A percentile compares a stretch with the other conserved stretches of the same genome.
These are phyloP conservation scores for Chrysopa pallens DNA, from an alignment of 1,140 invertebrate species.

Conservation along the genomic window DNA sequence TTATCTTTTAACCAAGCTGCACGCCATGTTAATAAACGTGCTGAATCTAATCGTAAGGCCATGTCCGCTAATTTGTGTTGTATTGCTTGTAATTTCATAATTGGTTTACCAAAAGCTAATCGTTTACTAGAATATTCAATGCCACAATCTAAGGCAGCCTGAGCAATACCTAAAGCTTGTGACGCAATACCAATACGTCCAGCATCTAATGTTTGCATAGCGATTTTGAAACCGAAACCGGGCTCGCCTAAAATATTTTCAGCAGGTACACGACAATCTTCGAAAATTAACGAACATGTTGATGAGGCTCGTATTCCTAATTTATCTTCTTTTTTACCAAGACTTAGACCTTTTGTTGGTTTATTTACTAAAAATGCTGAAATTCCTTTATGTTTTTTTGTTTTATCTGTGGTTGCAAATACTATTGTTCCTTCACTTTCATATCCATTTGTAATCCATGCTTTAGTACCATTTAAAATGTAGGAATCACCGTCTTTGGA, in stretches of 20 bases:
- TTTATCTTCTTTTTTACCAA: constrained; percentile 52
- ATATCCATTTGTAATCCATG: constrained; percentile 60
- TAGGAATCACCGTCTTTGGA: constrained; percentile 35
- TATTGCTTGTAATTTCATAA: constrained; percentile 60
- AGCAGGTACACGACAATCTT: constrained; percentile 47
- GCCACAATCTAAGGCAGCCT: constrained; percentile 72
- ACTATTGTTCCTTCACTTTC: constrained; percentile 50
- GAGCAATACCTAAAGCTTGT: constrained; percentile 67
- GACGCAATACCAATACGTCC: constrained; percentile 69
- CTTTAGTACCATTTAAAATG: constrained; percentile 61
- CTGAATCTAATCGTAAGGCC: constrained; percentile 56
- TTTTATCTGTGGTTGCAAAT: constrained; percentile 59
- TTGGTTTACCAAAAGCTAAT: constrained; percentile 57
- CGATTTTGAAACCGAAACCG: constrained; percentile 73
- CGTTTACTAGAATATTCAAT: constrained; percentile 66
- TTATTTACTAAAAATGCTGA: constrained; percentile 21
- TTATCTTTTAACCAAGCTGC: constrained; percentile 59
- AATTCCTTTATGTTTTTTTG: constrained; percentile 44
- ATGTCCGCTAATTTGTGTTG: constrained; percentile 77
- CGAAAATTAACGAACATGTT: constrained; percentile 55
- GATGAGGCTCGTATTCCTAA: constrained; percentile 54
- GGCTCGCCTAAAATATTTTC: constrained; percentile 37
- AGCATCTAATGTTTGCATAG: constrained; percentile 58
- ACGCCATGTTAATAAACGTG: constrained; percentile 64
- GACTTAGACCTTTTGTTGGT: constrained; percentile 24